phyloP scores from a whole-genome alignment of 2,888 invertebrate species.

The Beris morrisii region DNA sequence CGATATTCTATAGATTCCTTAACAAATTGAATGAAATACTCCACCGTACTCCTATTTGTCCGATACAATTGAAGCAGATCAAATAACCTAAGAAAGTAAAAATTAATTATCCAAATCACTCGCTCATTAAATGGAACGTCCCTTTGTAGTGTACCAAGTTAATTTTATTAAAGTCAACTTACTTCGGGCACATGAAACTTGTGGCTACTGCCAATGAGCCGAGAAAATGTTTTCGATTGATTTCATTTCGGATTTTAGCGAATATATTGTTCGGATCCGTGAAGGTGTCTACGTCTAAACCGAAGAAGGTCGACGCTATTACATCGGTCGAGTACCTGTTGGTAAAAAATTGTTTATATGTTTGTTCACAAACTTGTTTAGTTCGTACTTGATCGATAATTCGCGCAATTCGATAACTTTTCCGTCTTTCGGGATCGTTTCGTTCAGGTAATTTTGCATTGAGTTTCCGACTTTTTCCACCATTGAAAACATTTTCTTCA shows the following conservation, averaged over 20 bases:
- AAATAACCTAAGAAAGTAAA: conserved; percentile 28
- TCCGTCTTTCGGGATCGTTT: conserved; percentile 45
- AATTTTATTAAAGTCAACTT: neutral
- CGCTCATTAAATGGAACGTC: neutral
- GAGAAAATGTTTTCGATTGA: conserved; percentile 22
- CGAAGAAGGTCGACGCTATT: conserved; percentile 50
- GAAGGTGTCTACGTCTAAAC: conserved; percentile 45
- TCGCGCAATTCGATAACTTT: conserved; percentile 57
- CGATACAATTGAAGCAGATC: conserved; percentile 19
- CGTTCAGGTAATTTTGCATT: conserved; percentile 41
- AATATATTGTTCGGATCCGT: conserved; percentile 45
- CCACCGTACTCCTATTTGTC: neutral
- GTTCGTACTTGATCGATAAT: conserved; percentile 21
- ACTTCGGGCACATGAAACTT: conserved; percentile 39
- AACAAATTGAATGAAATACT: conserved; percentile 42
- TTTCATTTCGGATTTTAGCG: conserved; percentile 23
- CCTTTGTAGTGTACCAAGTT: neutral
- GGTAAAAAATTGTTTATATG: neutral
- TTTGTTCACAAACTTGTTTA: neutral
- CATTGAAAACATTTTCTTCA: conserved; percentile 63
- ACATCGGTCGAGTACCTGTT: conserved; percentile 48
- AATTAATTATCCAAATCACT: neutral
- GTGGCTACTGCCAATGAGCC: conserved; percentile 29
- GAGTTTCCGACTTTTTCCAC: conserved; percentile 52
- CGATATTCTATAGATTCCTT: conserved; percentile 48